A percentile compares a stretch with the other conserved stretches of the same genome.
Conservation (phyloP, 2,797 vertebrate genomes). For the Syngnathus rostellatus region DNA sequence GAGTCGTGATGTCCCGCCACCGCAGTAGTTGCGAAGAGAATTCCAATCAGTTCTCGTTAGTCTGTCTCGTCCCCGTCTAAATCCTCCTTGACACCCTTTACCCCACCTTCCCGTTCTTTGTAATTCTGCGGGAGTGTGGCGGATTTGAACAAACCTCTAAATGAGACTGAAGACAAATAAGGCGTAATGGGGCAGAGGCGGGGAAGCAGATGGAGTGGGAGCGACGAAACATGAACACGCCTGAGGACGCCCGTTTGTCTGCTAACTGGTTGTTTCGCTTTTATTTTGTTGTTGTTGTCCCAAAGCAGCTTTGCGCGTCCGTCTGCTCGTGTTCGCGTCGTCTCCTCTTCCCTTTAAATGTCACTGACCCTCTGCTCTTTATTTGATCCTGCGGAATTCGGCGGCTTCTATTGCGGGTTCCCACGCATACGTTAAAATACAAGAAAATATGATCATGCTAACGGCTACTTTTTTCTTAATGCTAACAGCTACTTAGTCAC, state of each 20-base stretch:
- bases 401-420: background rate
- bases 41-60: slow-evolving; percentile 42
- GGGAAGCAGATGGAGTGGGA: slow-evolving; percentile 29
- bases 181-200: slow-evolving; percentile 15
- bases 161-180: slow-evolving; percentile 45
- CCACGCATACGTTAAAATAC: background rate
- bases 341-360: slow-evolving; percentile 15
- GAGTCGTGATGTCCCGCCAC: slow-evolving; percentile 46
- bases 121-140: slow-evolving; percentile 34
- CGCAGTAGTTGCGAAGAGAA: slow-evolving; percentile 46
- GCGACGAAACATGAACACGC: slow-evolving; percentile 43
- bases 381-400: slow-evolving; percentile 26
- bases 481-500: background rate
- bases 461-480: no score
- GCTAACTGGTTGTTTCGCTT: slow-evolving; percentile 23
- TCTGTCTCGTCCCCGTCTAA: slow-evolving; percentile 1
- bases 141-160: slow-evolving; percentile 48
- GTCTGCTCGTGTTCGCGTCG: slow-evolving; percentile 12
- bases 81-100: background rate
- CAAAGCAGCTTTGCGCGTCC: slow-evolving; percentile 22
- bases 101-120: slow-evolving; percentile 12
- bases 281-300: background rate
- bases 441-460: background rate
- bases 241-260: slow-evolving; percentile 28
- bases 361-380: slow-evolving; percentile 29